Conservation (phyloP, 2,888 invertebrate species). For the Pharmacophagus antenor region DNA sequence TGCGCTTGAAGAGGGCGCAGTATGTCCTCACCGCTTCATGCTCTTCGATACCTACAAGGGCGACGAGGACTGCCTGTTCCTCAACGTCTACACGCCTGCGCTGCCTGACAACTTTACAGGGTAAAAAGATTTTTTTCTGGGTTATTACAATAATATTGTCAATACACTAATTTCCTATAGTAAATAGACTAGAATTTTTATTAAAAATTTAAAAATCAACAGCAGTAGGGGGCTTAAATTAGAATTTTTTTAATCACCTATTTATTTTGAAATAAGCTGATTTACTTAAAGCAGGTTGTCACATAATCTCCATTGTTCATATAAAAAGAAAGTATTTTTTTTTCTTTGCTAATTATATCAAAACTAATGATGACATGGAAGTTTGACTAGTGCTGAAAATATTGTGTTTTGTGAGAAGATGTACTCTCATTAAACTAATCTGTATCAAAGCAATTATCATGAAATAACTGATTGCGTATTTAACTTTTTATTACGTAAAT, state of each 20-base stretch:
- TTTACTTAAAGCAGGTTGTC: too few relatives aligned
- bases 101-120: conserved; percentile 70
- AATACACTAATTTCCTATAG: not conserved
- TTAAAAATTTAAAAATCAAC: too few relatives aligned
- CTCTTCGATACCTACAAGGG: conserved; percentile 84
- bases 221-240: too few relatives aligned
- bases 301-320: too few relatives aligned
- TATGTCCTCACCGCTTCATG: conserved; percentile 85
- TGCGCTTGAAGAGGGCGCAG: conserved; percentile 85
- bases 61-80: conserved; percentile 84
- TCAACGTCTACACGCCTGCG: conserved; percentile 86
- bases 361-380: too few relatives aligned
- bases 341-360: too few relatives aligned
- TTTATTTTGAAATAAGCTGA: too few relatives aligned
- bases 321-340: too few relatives aligned
- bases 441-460: not conserved
- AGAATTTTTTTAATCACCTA: too few relatives aligned
- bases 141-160: not conserved
- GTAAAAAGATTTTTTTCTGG: conserved; percentile 44
- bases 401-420: too few relatives aligned
- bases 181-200: too few relatives aligned
- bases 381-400: too few relatives aligned
- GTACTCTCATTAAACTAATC: not conserved
- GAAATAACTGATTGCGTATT: not conserved
- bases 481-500: not conserved